These are phyloP conservation scores for Petrophora chlorosata DNA, from an alignment of 2,888 invertebrate genomes.

Conservation along the genomic window DNA sequence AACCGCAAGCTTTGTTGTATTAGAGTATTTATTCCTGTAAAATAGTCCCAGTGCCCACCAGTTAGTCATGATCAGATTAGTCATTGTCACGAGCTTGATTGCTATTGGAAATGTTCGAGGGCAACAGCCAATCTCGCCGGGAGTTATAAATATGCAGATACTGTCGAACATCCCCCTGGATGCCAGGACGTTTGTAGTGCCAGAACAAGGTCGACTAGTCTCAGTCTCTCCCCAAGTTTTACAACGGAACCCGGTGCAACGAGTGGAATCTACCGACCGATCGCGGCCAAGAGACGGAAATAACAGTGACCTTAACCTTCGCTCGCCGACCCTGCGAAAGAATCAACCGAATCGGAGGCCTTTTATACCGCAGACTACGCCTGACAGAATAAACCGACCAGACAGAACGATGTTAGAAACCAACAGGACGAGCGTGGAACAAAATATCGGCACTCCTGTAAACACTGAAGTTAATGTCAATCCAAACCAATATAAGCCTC, in stretches of 20 bases:
- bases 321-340: slow-evolving; percentile 32
- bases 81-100: slow-evolving; percentile 47
- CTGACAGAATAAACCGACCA: slow-evolving; percentile 21
- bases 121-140: slow-evolving; percentile 43
- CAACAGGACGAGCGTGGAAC: background rate
- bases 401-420: background rate
- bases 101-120: slow-evolving; percentile 50
- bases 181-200: slow-evolving; percentile 29
- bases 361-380: slow-evolving; percentile 35
- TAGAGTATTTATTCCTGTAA: slow-evolving; percentile 18
- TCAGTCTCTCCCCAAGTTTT: slow-evolving; percentile 9
- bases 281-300: slow-evolving; percentile 25
- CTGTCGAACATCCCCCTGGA: slow-evolving; percentile 24
- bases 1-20: slow-evolving; percentile 27
- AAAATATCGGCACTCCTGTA: background rate
- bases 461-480: background rate
- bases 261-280: slow-evolving; percentile 31
- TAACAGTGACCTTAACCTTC: slow-evolving; percentile 32
- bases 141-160: slow-evolving; percentile 35
- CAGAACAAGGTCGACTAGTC: slow-evolving; percentile 22
- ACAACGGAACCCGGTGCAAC: slow-evolving; percentile 24
- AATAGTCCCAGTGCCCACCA: slow-evolving; percentile 29
- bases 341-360: slow-evolving; percentile 37
- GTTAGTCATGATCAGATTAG: slow-evolving; percentile 51
- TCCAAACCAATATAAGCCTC: background rate